These are phyloP conservation scores for Erebia palarica DNA, from an alignment of 2,888 invertebrate genomes.

Conservation along the genomic window DNA sequence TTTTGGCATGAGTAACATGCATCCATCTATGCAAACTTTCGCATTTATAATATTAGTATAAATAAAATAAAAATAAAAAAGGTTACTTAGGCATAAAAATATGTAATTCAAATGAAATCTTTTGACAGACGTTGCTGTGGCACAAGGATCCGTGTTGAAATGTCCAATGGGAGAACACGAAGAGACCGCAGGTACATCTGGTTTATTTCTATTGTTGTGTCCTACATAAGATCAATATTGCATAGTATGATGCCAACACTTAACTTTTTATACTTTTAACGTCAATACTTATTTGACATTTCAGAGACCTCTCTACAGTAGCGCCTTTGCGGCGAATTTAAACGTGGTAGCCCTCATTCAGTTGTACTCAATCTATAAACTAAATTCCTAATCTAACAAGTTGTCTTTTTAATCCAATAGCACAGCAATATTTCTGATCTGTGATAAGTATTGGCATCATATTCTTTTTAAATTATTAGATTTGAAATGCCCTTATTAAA, in stretches of 20 bases:
- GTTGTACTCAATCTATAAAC: too few species aligned
- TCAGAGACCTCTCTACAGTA: too few species aligned
- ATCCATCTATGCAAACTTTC: too few species aligned
- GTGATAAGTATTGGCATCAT: slow-evolving; percentile 21
- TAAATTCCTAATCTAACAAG: too few species aligned
- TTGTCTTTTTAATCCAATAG: not conserved
- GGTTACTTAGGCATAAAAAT: too few species aligned
- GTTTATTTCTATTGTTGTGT: slow-evolving; percentile 20
- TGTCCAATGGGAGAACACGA: slow-evolving; percentile 94
- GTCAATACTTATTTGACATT: too few species aligned
- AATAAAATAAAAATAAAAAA: too few species aligned
- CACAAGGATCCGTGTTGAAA: slow-evolving; percentile 94
- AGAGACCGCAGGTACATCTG: slow-evolving; percentile 83
- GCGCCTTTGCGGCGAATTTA: too few species aligned
- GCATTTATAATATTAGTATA: too few species aligned
- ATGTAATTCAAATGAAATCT: slow-evolving; percentile 1
- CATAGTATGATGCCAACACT: slow-evolving; percentile 24
- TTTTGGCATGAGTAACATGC: too few species aligned
- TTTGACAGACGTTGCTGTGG: slow-evolving; percentile 90
- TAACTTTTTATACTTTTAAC: not conserved
- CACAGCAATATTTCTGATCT: not conserved
- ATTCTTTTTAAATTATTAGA: slow-evolving; percentile 8
- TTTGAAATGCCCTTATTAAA: slow-evolving; percentile 23
- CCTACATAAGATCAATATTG: slow-evolving; percentile 15
- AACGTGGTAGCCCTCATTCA: too few species aligned